These are phyloP conservation scores for Acleris literana DNA, from an alignment of 2,888 invertebrate genomes.

Conservation along the genomic window DNA sequence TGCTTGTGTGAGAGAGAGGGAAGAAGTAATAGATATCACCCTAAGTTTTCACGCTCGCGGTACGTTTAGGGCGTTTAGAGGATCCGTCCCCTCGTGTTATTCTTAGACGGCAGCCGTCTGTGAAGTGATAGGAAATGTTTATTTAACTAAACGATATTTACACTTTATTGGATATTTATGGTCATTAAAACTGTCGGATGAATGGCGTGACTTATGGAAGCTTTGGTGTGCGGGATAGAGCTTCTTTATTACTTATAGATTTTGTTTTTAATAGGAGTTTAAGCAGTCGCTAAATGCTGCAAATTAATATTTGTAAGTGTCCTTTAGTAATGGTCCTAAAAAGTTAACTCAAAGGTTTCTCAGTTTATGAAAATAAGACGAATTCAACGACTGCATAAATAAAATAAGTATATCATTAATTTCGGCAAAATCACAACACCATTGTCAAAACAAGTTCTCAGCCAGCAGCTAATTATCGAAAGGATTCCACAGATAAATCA, in stretches of 20 bases:
- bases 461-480: conserved; percentile 24
- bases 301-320: no score
- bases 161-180: conserved; percentile 34
- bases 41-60: conserved; percentile 62
- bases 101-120: conserved; percentile 62
- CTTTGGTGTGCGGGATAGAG: neutral
- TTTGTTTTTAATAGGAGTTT: neutral
- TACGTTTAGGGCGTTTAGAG: conserved; percentile 60
- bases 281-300: no score
- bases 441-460: conserved; percentile 12
- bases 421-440: conserved; percentile 16
- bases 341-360: no score
- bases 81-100: conserved; percentile 55
- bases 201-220: conserved; percentile 11
- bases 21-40: conserved; percentile 62
- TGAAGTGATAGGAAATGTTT: conserved; percentile 69
- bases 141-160: conserved; percentile 47
- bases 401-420: conserved; percentile 7
- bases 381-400: neutral
- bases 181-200: conserved; percentile 18
- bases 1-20: conserved; percentile 53
- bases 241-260: neutral
- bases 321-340: no score
- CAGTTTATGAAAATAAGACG: no score
- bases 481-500: conserved; percentile 58